Percentiles rank a stretch among this genome's conserved stretches.
Conservation (phyloP, 2,888 invertebrate genomes). For the Drosophila paracracens region DNA sequence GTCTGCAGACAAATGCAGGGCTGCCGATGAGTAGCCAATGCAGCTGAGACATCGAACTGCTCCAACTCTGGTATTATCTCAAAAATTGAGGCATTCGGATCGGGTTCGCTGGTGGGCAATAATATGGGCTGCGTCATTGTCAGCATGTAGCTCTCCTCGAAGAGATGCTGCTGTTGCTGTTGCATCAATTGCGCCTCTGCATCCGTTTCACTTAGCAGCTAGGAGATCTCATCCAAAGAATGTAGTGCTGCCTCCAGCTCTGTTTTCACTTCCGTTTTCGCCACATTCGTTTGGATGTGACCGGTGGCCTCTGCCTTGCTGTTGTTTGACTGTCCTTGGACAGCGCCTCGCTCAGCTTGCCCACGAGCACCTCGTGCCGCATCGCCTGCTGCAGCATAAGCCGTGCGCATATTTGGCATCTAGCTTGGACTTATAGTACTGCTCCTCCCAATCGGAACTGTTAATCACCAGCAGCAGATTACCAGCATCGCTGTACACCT, state of each 20-base stretch:
- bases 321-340: conserved; percentile 78
- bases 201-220: conserved; percentile 76
- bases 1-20: conserved; percentile 92
- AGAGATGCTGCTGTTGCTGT: conserved; percentile 86
- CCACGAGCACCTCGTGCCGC: conserved; percentile 87
- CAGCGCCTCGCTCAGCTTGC: conserved; percentile 86
- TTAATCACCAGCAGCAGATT: conserved; percentile 95
- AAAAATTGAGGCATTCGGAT: conserved; percentile 84
- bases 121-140: conserved; percentile 88
- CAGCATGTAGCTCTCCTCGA: conserved; percentile 89
- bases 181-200: conserved; percentile 83
- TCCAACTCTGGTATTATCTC: conserved; percentile 90
- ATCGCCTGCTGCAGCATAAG: conserved; percentile 88
- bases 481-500: conserved; percentile 94
- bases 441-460: conserved; percentile 92
- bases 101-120: conserved; percentile 11
- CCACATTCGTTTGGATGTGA: conserved; percentile 5
- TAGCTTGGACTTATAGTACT: conserved; percentile 91
- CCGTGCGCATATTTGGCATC: conserved; percentile 86
- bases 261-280: background rate
- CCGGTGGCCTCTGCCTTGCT: conserved; percentile 40
- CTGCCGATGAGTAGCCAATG: conserved; percentile 86
- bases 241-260: background rate
- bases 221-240: conserved; percentile 76
- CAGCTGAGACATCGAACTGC: conserved; percentile 88